phyloP scores from a whole-genome alignment of 2,888 invertebrate species.

The Linnaemya tessellans region DNA sequence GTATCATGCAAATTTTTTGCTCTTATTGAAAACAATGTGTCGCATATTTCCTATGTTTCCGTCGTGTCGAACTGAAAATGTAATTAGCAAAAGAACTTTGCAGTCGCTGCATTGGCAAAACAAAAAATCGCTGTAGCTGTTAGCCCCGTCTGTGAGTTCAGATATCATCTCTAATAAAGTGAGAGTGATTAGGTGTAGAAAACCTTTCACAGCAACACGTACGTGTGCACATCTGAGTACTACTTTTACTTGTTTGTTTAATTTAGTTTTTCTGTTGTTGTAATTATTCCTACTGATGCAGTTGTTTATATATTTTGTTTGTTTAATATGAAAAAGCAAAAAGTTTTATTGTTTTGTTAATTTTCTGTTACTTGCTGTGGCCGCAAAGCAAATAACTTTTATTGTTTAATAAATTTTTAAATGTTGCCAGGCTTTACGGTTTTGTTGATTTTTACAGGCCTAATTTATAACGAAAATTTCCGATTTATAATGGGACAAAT shows the following conservation, averaged over 20 bases:
- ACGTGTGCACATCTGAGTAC: background rate
- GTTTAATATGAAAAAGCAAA: background rate
- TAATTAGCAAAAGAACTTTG: too few species aligned
- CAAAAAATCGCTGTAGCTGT: too few species aligned
- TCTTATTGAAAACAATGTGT: too few species aligned
- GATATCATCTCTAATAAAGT: background rate
- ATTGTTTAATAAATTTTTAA: slow-evolving; percentile 32
- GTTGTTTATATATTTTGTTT: background rate
- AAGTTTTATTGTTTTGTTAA: slow-evolving; percentile 2
- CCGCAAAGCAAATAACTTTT: background rate
- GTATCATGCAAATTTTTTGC: too few species aligned
- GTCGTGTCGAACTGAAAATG: too few species aligned
- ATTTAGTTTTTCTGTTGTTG: background rate
- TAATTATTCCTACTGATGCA: slow-evolving; percentile 3
- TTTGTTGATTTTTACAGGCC: too few species aligned
- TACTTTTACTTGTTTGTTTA: slow-evolving; percentile 6
- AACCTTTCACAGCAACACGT: background rate
- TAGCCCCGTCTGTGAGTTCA: background rate
- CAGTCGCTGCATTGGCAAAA: too few species aligned
- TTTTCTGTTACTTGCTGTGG: slow-evolving; percentile 10
- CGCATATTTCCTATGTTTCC: too few species aligned
- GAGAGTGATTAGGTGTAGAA: background rate
- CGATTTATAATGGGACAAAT: too few species aligned
- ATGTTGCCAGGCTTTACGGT: too few species aligned
- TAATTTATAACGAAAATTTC: too few species aligned